A percentile compares a stretch with the other conserved stretches of the same genome.
Conservation (phyloP, 2,797 vertebrate genomes). For the Gymnodraco acuticeps region DNA sequence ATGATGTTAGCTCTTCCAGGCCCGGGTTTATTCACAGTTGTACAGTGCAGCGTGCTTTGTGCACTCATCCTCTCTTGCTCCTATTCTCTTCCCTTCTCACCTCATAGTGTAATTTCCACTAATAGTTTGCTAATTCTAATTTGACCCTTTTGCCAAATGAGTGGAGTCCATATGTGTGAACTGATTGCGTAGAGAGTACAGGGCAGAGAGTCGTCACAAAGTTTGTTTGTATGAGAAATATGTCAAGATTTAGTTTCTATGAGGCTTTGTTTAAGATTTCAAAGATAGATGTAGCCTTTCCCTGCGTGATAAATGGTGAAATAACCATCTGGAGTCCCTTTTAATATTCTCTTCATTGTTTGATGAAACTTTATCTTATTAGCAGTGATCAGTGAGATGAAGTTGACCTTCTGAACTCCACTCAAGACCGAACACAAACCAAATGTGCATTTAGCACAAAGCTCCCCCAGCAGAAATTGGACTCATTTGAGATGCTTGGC, state of each 20-base stretch:
- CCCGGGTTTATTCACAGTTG: conserved; percentile 76
- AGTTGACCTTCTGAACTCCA: conserved; percentile 67
- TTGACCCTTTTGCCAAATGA: conserved; percentile 21
- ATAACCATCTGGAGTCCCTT: conserved; percentile 56
- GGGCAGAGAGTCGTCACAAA: conserved; percentile 4
- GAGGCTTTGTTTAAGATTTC: conserved; percentile 17
- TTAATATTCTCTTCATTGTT: conserved; percentile 46
- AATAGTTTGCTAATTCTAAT: conserved; percentile 52
- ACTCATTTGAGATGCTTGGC: conserved; percentile 72
- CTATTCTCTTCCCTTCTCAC: conserved; percentile 38
- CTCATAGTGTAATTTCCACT: conserved; percentile 40
- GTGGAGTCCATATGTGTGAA: conserved; percentile 32
- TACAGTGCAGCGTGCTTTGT: conserved; percentile 60
- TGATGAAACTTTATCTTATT: conserved; percentile 68
- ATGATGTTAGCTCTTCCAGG: conserved; percentile 80
- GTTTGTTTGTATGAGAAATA: conserved; percentile 28
- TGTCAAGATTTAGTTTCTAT: conserved; percentile 12
- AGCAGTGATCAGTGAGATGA: conserved; percentile 66
- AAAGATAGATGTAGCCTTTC: conserved; percentile 1
- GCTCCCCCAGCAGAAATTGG: conserved; percentile 66
- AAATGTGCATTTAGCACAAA: conserved; percentile 77
- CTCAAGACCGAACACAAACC: conserved; percentile 74
- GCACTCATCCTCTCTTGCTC: conserved; percentile 45
- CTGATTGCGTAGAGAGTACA: conserved; percentile 5
- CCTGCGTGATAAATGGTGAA: conserved; percentile 29